Percentiles rank a stretch among this genome's conserved stretches.
Conservation (phyloP, 2,888 invertebrate species). For the Sarcophaga caerulescens region DNA sequence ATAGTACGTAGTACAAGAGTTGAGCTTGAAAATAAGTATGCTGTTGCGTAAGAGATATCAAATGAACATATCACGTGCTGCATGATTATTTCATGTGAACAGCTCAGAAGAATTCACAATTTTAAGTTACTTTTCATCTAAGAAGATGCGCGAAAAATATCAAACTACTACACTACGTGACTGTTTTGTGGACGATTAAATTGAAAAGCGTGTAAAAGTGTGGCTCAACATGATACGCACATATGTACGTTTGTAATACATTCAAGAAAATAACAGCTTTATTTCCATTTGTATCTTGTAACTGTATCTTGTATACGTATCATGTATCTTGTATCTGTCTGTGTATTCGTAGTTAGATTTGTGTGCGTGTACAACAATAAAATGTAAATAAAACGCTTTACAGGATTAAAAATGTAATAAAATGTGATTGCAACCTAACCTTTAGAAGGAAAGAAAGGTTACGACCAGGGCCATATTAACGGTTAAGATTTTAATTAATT, state of each 20-base stretch:
- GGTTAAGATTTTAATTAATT: no score
- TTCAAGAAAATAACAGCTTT: neutral
- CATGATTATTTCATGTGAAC: conserved; percentile 59
- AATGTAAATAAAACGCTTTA: no score
- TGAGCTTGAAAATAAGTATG: neutral
- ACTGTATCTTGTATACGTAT: no score
- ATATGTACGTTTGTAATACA: neutral
- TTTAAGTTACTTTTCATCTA: conserved; percentile 48
- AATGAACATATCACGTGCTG: conserved; percentile 57
- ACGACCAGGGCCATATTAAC: no score
- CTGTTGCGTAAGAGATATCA: conserved; percentile 18
- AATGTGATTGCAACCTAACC: no score
- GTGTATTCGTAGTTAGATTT: no score
- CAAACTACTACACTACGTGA: conserved; percentile 56
- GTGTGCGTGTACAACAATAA: no score
- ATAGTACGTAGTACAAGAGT: no score
- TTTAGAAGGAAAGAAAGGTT: no score
- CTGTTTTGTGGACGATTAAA: conserved; percentile 53
- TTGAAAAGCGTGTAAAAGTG: conserved; percentile 21
- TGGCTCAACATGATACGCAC: conserved; percentile 5
- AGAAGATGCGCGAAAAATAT: conserved; percentile 49
- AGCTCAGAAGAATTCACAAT: conserved; percentile 52
- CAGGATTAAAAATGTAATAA: no score
- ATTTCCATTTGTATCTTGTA: neutral
- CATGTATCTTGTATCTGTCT: no score